These are phyloP conservation scores for Ellobius talpinus DNA, from an alignment of 2,113 vertebrate species.

Conservation along the genomic window DNA sequence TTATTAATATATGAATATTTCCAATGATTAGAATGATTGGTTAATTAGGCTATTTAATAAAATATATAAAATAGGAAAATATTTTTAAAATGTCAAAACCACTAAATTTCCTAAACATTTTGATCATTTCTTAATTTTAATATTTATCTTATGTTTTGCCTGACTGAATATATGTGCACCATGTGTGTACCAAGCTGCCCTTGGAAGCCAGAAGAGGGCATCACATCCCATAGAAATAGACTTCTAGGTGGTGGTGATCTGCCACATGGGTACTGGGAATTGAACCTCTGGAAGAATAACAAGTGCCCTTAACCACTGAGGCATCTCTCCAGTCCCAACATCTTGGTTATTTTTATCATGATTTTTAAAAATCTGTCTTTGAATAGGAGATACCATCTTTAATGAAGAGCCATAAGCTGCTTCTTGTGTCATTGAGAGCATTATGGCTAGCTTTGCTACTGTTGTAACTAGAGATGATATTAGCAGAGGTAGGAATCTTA, in stretches of 20 bases:
- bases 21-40: neutral
- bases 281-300: neutral
- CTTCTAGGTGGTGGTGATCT: neutral
- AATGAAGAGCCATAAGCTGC: neutral
- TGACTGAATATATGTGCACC: neutral
- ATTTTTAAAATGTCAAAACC: neutral
- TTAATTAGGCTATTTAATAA: constrained; percentile 22
- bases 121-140: neutral
- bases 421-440: neutral
- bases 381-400: neutral
- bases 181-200: neutral
- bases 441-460: constrained; percentile 38
- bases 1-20: neutral
- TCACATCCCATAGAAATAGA: neutral
- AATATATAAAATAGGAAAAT: neutral
- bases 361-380: neutral
- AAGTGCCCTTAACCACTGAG: neutral
- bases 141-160: neutral
- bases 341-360: neutral
- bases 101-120: neutral
- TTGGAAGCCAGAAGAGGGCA: neutral
- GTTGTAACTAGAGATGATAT: constrained; percentile 31
- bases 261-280: neutral
- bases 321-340: neutral
- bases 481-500: constrained; percentile 9